A percentile compares a stretch with the other conserved stretches of the same genome.
These are phyloP conservation scores for Drosophila tsacasi DNA, from an alignment of 1,140 invertebrate genomes.

Conservation along the genomic window DNA sequence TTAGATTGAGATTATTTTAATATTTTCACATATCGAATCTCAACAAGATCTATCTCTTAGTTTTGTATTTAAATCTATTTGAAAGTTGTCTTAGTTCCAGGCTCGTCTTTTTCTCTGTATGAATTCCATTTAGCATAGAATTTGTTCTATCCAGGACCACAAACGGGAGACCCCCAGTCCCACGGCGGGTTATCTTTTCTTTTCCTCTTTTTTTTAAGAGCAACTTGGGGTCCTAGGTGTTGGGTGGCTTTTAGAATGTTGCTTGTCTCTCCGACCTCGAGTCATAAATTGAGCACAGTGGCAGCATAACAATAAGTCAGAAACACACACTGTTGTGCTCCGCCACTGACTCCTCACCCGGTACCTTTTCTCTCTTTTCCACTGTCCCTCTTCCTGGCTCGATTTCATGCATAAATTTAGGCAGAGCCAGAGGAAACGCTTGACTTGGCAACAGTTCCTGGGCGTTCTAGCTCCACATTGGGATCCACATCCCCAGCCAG, in stretches of 20 bases:
- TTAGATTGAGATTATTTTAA: too few species aligned
- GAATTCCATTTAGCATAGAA: slow-evolving; percentile 51
- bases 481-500: not conserved
- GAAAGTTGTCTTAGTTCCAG: not conserved
- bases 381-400: slow-evolving; percentile 3
- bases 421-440: slow-evolving; percentile 34
- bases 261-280: slow-evolving; percentile 63
- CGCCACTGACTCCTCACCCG: not conserved
- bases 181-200: slow-evolving; percentile 15
- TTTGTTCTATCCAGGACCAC: slow-evolving; percentile 7
- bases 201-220: slow-evolving; percentile 65
- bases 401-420: slow-evolving; percentile 57
- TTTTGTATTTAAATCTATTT: not conserved
- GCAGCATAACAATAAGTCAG: slow-evolving; percentile 83
- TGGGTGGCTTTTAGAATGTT: slow-evolving; percentile 27
- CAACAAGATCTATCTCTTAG: not conserved
- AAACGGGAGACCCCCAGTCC: slow-evolving; percentile 8
- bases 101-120: slow-evolving; percentile 12
- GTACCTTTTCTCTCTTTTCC: not conserved
- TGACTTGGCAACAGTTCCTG: slow-evolving; percentile 44
- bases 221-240: slow-evolving; percentile 18
- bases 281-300: slow-evolving; percentile 82
- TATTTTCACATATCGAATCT: not conserved
- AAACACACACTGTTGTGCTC: slow-evolving; percentile 35
- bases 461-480: slow-evolving; percentile 1